A percentile compares a stretch with the other conserved stretches of the same genome.
These are phyloP conservation scores for Listronotus oregonensis DNA, from an alignment of 1,140 invertebrate species.

Conservation along the genomic window DNA sequence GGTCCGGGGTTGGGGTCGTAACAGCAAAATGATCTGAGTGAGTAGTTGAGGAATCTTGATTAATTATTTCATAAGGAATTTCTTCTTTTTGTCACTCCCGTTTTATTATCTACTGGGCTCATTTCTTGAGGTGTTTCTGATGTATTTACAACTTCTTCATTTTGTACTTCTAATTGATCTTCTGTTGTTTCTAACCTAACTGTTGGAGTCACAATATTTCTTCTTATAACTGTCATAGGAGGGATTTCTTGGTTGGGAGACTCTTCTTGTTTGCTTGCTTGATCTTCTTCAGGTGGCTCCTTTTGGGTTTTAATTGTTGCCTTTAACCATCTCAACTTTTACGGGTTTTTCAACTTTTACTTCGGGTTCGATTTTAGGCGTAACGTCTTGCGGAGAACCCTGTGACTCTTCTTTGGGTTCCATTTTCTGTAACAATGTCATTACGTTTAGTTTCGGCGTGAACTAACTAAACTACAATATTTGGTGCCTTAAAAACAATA, in stretches of 20 bases:
- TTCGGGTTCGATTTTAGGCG: slow-evolving; percentile 1
- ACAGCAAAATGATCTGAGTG: slow-evolving; percentile 14
- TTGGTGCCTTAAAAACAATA: not conserved
- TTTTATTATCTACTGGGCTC: slow-evolving; percentile 24
- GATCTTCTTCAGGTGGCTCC: too few species aligned
- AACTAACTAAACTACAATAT: slow-evolving; percentile 5
- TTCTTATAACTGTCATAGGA: slow-evolving; percentile 36
- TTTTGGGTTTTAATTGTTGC: slow-evolving; percentile 1
- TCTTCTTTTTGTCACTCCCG: slow-evolving; percentile 6
- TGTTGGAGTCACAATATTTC: slow-evolving; percentile 42
- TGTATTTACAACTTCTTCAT: slow-evolving; percentile 43
- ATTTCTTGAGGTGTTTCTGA: slow-evolving; percentile 31
- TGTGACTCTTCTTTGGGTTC: slow-evolving; percentile 30
- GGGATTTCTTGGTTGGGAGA: not conserved
- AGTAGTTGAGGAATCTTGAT: slow-evolving; percentile 2
- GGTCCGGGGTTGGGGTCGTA: not conserved
- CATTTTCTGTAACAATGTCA: slow-evolving; percentile 32
- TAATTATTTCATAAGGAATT: slow-evolving; percentile 14
- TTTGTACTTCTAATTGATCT: slow-evolving; percentile 38
- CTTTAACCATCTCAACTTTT: slow-evolving; percentile 1
- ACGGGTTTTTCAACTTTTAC: not conserved
- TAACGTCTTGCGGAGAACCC: slow-evolving; percentile 20
- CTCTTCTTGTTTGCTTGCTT: not conserved
- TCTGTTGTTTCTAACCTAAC: slow-evolving; percentile 43
- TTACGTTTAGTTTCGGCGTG: not conserved